Percentiles rank a stretch among this genome's conserved stretches.
Conservation (phyloP, 2,113 vertebrate genomes). For the Cricetomys ansorgei region DNA sequence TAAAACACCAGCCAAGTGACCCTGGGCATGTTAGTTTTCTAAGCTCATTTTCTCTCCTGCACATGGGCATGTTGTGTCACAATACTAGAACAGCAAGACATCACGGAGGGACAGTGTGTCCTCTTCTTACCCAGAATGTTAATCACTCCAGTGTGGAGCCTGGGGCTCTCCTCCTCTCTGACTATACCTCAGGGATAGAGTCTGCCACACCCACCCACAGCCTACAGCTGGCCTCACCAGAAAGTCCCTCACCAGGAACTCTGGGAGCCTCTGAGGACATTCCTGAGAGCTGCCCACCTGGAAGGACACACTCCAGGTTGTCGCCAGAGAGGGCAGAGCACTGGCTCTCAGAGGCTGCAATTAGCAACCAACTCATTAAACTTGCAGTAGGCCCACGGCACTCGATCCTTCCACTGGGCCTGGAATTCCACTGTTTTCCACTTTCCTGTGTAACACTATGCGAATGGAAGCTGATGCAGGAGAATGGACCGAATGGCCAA, state of each 20-base stretch:
- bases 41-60: not conserved
- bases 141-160: not conserved
- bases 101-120: rapidly evolving
- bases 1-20: not conserved
- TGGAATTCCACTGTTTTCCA: conserved; percentile 4
- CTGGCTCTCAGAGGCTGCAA: not conserved
- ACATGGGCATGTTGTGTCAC: rapidly evolving
- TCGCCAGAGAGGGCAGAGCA: not conserved
- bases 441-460: conserved; percentile 68
- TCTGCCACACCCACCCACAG: not conserved
- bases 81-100: too few species aligned
- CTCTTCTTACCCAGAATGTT: not conserved
- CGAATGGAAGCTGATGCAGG: not conserved
- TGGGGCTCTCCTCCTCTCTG: not conserved
- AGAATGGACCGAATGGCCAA: rapidly evolving
- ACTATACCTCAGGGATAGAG: rapidly evolving
- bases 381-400: conserved; percentile 79
- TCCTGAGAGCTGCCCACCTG: not conserved
- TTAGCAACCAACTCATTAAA: conserved; percentile 83
- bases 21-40: rapidly evolving
- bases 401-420: conserved; percentile 36
- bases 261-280: not conserved
- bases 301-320: not conserved
- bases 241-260: not conserved
- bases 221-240: rapidly evolving